A percentile compares a stretch with the other conserved stretches of the same genome.
These are phyloP conservation scores for Pomatorhinus ruficollis DNA, from an alignment of 2,113 vertebrate genomes.

Conservation along the genomic window DNA sequence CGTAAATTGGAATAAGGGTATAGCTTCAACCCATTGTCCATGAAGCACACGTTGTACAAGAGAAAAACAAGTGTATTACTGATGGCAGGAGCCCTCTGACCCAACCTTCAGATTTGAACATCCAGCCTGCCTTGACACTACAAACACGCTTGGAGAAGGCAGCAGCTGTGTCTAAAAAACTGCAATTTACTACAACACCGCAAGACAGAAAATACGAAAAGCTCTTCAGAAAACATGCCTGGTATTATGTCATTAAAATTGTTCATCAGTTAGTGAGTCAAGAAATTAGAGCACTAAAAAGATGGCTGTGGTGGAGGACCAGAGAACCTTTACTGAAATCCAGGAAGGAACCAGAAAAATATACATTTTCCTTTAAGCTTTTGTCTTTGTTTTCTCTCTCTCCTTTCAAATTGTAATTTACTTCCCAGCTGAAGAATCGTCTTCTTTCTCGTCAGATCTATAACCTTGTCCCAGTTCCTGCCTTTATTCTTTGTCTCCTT, in stretches of 20 bases:
- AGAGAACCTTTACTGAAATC: background rate
- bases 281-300: conserved; percentile 47
- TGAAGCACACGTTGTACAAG: background rate
- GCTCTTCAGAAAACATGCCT: conserved; percentile 65
- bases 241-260: conserved; percentile 68
- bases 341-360: background rate
- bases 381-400: background rate
- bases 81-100: conserved; percentile 42
- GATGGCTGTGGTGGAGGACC: conserved; percentile 12
- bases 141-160: conserved; percentile 13
- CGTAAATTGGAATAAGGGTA: conserved; percentile 23
- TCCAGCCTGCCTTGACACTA: conserved; percentile 55
- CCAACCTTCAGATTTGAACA: conserved; percentile 37
- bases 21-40: conserved; percentile 13
- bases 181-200: conserved; percentile 71
- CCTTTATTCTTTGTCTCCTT: background rate
- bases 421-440: background rate
- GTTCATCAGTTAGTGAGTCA: conserved; percentile 61
- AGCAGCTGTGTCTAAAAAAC: conserved; percentile 75
- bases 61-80: conserved; percentile 23
- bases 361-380: background rate
- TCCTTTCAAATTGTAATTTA: background rate
- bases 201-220: conserved; percentile 53
- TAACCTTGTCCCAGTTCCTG: background rate
- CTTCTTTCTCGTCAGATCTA: background rate